Evolutionary conservation across 2,797 vertebrate species (phyloP).

Genomic region (Labeo calbasu): DNA sequence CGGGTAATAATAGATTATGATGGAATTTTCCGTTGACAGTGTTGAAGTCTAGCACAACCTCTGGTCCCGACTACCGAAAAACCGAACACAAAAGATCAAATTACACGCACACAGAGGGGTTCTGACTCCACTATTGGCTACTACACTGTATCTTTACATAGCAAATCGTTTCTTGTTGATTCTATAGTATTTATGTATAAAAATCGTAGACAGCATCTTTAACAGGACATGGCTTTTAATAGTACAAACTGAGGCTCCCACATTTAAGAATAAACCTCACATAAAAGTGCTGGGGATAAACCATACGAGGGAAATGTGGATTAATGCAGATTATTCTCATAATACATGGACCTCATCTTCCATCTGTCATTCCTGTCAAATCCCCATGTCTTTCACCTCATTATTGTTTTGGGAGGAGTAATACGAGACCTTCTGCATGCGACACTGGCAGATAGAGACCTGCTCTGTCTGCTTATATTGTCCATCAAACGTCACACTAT

Average conservation of each 20-base stretch:
- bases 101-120: not conserved
- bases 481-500: not conserved
- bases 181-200: not conserved
- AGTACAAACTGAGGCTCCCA: not conserved
- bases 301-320: constrained; percentile 6
- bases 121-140: not conserved
- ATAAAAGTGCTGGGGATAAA: constrained; percentile 36
- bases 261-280: constrained; percentile 26
- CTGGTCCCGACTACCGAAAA: no score
- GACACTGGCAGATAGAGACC: constrained; percentile 78
- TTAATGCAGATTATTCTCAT: constrained; percentile 16
- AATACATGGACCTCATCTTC: not conserved
- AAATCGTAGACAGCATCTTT: not conserved
- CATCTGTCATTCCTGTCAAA: not conserved
- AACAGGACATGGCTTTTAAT: constrained; percentile 33
- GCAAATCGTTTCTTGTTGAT: not conserved
- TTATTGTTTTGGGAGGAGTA: constrained; percentile 68
- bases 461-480: constrained; percentile 72
- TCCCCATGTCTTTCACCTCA: not conserved
- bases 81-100: not conserved
- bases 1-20: no score
- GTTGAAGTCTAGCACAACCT: no score
- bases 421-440: constrained; percentile 79
- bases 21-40: no score
- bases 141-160: not conserved